Evolutionary conservation across 23 tunicate species (phyloP).

Genomic region (Clavelina lepadiformis): DNA sequence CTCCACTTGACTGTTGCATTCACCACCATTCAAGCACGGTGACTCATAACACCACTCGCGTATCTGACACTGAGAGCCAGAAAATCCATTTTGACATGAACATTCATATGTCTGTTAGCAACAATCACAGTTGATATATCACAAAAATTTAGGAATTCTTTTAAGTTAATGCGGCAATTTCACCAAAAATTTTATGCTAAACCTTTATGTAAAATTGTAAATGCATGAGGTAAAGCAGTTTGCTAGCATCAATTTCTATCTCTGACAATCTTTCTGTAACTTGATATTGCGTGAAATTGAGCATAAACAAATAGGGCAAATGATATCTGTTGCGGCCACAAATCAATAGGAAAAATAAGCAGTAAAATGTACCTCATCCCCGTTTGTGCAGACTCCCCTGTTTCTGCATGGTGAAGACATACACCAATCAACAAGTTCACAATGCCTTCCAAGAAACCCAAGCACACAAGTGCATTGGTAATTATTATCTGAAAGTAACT

Average conservation of each 20-base stretch:
- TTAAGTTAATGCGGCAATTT: no score
- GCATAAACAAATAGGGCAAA: no score
- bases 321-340: no score
- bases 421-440: slow-evolving; percentile 37
- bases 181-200: no score
- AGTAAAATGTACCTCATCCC: neutral
- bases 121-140: no score
- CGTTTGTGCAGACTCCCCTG: slow-evolving; percentile 38
- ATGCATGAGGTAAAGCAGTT: no score
- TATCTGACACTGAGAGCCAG: slow-evolving; percentile 35
- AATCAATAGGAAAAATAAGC: no score
- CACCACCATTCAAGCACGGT: slow-evolving; percentile 71
- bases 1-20: slow-evolving; percentile 16
- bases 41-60: slow-evolving; percentile 44
- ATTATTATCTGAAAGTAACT: slow-evolving; percentile 4
- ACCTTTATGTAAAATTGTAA: no score
- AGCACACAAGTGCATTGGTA: slow-evolving; percentile 26
- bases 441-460: slow-evolving; percentile 38
- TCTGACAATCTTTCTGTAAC: no score
- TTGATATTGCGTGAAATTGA: no score
- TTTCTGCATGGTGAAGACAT: slow-evolving; percentile 42
- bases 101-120: slow-evolving; percentile 22
- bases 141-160: no score
- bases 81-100: neutral
- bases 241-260: no score